Evolutionary conservation across 1,140 invertebrate genomes (phyloP).

Genomic region (Belonocnema kinseyi): DNA sequence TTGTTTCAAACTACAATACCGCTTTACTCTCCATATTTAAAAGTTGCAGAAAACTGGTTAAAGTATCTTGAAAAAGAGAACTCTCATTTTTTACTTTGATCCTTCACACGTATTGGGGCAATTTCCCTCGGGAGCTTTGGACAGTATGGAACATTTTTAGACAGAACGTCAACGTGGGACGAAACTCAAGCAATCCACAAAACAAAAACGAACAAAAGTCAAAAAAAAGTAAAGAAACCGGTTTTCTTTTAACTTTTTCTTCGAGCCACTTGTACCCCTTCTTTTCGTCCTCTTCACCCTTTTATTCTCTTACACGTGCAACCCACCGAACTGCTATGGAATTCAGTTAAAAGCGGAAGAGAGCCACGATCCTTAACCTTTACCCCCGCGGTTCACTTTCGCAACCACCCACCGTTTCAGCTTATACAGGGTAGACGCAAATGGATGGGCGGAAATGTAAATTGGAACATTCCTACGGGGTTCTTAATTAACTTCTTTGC

Average conservation of each 20-base stretch:
- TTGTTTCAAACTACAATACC: no score
- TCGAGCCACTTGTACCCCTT: constrained; percentile 33
- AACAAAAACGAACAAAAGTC: constrained; percentile 40
- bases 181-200: constrained; percentile 34
- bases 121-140: not conserved
- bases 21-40: no score
- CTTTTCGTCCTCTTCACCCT: constrained; percentile 32
- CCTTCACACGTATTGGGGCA: constrained; percentile 13
- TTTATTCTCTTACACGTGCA: constrained; percentile 38
- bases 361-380: constrained; percentile 31
- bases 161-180: constrained; percentile 11
- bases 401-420: constrained; percentile 28
- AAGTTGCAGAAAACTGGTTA: not conserved
- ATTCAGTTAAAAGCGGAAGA: constrained; percentile 49
- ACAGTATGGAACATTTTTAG: not conserved
- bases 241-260: constrained; percentile 16
- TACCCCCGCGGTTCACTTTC: constrained; percentile 17
- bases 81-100: not conserved
- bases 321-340: constrained; percentile 43
- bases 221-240: constrained; percentile 17
- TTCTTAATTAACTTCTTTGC: constrained; percentile 63
- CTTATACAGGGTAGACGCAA: constrained; percentile 32
- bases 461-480: constrained; percentile 51
- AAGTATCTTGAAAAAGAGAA: not conserved
- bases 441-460: constrained; percentile 57